Evolutionary conservation across 2,797 vertebrate species (phyloP), one percentile per base, ranked within the genome.

Genomic region (Poeciliopsis paucimaculata): DNA sequence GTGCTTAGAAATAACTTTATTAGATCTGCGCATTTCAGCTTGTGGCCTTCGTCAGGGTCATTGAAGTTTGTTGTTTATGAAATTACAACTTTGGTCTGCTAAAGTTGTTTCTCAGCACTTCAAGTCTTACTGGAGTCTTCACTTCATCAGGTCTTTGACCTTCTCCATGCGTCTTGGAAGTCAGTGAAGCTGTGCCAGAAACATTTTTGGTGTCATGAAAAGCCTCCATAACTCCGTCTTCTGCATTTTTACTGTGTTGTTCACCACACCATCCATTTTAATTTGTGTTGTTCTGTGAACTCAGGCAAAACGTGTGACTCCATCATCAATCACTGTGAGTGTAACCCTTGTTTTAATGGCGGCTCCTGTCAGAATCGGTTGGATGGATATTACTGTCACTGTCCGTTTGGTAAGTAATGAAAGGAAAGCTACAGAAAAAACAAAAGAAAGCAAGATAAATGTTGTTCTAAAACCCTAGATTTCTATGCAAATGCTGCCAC

Each of bases 311-410:
- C 93, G 2, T 99, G 98, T 73, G 98, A 98, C 86, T 97, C 97
- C 88, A 91, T 97, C 84, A 96, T 99, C 96, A 98, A 99, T 95
- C 97, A 99, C 95, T 99, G 98, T 94, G 98, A 98, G 90, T 99
- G 98, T 95, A 99, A 97, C 93, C 98, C 98, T 15, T 99, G 98
- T 94, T 99, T 99, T 95, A 99, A 99, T 82, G 97, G 98, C 49
- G 98, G 97, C 1, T 98, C 98, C 94, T 99, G 98, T 94, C 97
- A 98, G 89, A 99, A 97, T n/a, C 96, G 97, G 8, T 90, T 97
- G 94, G 97, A 99, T 82, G 96, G 97, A 36, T 99, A 99, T 93
- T 97, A 97, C 89, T 99, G 98, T 93, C 97, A 98, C 83, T 99
- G 98, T 93, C 96, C 98, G 15, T 99, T 99, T 12, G 98, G 98